Evolutionary conservation across 1,140 invertebrate genomes (phyloP), one percentile per base, ranked within the genome.

Genomic region (Manduca sexta): DNA sequence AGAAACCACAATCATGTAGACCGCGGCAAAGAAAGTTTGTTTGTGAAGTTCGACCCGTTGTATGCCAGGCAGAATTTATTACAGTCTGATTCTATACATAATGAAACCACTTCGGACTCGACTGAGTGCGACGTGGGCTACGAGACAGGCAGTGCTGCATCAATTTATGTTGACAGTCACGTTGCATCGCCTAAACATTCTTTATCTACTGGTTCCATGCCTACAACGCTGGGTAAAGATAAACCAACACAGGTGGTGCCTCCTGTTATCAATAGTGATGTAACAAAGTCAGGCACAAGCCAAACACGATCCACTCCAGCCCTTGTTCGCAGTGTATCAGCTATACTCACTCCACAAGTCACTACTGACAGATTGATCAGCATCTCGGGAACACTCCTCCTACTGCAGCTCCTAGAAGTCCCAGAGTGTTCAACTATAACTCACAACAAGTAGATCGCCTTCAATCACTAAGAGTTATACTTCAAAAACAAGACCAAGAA

Each of bases 41-140:
- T 88, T 64, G 77, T 89, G 14, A 90, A 89, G 54, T 91, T 91
- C 59, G 90, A 91, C 69, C 90, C 90, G 11, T 56, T 90, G 26
- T 84, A 89, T 64, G 72, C 78, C n/a, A 64, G 63, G 26, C 74
- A 85, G 42, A 65, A 64, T 46, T 45, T 60, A 11, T 56, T 47
- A 30, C 35, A 37, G 48, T 53, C 59, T 44, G 42, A 31, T 17
- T 61, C 58, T 52, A 46, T 56, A 26, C 14, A 51, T 49, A 71
- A 53, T 49, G 53, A 60, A 31, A 56, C 62, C 21, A 43, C 30
- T 34, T 39, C 56, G n/a, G 66, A 74, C 41, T 69, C 64, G 2
- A 57, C 51, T 7, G 79, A 83, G 33, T 59, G 45, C 59, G 81
- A 84, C 51, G 50, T 74, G 17, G 81, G 81, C 1, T 84, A 84